Evolutionary conservation across 2,888 invertebrate genomes (phyloP), one percentile per base, ranked within the genome.

Genomic region (Sinodicranocentrus sp.): DNA sequence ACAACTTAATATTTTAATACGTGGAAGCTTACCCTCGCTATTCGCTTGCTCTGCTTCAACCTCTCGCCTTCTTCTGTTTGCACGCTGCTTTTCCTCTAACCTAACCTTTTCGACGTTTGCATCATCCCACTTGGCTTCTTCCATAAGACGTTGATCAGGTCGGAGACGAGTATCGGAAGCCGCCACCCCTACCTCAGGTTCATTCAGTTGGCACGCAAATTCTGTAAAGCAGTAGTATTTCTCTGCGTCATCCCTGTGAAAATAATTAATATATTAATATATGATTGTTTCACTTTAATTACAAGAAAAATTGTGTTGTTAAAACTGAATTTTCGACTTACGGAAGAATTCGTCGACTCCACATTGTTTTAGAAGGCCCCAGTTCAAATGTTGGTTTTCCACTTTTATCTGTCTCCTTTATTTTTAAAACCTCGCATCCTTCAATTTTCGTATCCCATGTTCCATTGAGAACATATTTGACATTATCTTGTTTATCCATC

Each of bases 141-240:
- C 98, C 99, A 99, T 99, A 89, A 98, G 93, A 71, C 99, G 94
- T 92, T 99, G 99, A 93, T 99, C 99, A 82, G 99, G 99, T 78
- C 99, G 93, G 72, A 93, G 91, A 39, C 98, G 94, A 72, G 96
- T 95, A 92, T 99, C 99, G 0, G 99, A 98, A 10, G 98, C 98
- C 70, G 98, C 98, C 28, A 99, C 94, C 85, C 94, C 95, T 3
- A 94, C 94, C 91, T 99, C 99, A 61, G 93, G 93, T 92, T 99
- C 99, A 91, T 99, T 99, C 89, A 99, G 92, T 91, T 99, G 98
- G 90, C 98, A 95, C 75, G 99, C 98, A 89, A 99, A 92, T 90
- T 95, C 92, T 63, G 98, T 98, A 92, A 99, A 99, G 92, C 96
- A 95, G 92, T 99, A 99, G 93, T 95, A 97, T 89, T 93, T 93